These are phyloP conservation scores for Drosophila meridionalis DNA, from an alignment of 2,888 invertebrate genomes.

Conservation along the genomic window DNA sequence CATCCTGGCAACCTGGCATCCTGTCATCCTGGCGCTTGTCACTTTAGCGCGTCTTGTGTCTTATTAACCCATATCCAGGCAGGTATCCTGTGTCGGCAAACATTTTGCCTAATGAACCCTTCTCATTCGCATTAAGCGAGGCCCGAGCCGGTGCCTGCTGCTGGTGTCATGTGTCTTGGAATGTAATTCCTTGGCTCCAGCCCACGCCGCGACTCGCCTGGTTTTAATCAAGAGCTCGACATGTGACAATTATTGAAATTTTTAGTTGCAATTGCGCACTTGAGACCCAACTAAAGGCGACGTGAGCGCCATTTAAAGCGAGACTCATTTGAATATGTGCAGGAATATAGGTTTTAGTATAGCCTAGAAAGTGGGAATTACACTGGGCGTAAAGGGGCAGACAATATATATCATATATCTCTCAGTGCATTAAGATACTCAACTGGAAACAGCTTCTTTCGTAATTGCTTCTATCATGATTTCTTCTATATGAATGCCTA, in stretches of 20 bases:
- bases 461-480: too few relatives aligned
- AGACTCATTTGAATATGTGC: constrained; percentile 14
- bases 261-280: constrained; percentile 36
- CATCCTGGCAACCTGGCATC: constrained; percentile 15
- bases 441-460: neutral
- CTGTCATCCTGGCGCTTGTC: constrained; percentile 39
- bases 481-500: too few relatives aligned
- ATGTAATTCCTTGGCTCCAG: constrained; percentile 27
- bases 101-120: constrained; percentile 74
- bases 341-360: constrained; percentile 12
- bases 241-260: constrained; percentile 78
- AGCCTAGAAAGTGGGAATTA: neutral
- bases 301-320: constrained; percentile 39
- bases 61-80: constrained; percentile 76
- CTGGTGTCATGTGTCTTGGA: constrained; percentile 26
- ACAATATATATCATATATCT: neutral
- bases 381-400: constrained; percentile 14
- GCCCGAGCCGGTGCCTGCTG: neutral
- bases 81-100: constrained; percentile 52
- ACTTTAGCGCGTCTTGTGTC: constrained; percentile 65
- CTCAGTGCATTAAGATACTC: neutral
- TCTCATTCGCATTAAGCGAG: constrained; percentile 26
- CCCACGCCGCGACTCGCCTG: constrained; percentile 28
- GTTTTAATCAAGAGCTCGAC: constrained; percentile 74
- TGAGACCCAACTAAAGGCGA: constrained; percentile 50